Evolutionary conservation across 2,113 vertebrate species (phyloP).

Genomic region (Odontophorus gujanensis): DNA sequence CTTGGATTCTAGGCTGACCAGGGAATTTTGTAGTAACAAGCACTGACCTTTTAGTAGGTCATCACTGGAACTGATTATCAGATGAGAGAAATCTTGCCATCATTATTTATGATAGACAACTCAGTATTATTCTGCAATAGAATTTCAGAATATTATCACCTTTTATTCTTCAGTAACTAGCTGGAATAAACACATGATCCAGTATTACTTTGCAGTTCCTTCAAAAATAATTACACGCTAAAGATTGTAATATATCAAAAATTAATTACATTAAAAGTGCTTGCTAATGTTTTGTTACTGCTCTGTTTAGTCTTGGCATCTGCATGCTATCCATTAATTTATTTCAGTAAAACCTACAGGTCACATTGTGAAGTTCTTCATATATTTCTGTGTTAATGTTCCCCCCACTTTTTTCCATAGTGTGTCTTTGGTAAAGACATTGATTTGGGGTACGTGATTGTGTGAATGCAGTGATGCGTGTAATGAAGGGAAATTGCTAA

Average conservation of each 20-base stretch:
- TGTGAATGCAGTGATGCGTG: background rate
- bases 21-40: constrained; percentile 65
- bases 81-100: constrained; percentile 44
- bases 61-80: constrained; percentile 35
- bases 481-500: background rate
- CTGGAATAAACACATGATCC: constrained; percentile 50
- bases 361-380: constrained; percentile 52
- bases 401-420: background rate
- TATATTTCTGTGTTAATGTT: constrained; percentile 10
- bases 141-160: constrained; percentile 49
- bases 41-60: constrained; percentile 65
- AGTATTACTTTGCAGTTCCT: constrained; percentile 44
- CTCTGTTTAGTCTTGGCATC: constrained; percentile 66
- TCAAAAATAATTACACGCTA: constrained; percentile 55
- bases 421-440: background rate
- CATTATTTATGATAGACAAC: constrained; percentile 39
- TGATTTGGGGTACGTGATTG: background rate
- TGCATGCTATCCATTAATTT: constrained; percentile 61
- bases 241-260: constrained; percentile 76
- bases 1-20: constrained; percentile 49
- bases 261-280: constrained; percentile 71
- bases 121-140: constrained; percentile 51
- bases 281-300: constrained; percentile 65
- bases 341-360: constrained; percentile 55
- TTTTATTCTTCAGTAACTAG: constrained; percentile 59